A percentile compares a stretch with the other conserved stretches of the same genome.
Conservation (phyloP, 2,797 vertebrate species). For the Sebastes itinus region DNA sequence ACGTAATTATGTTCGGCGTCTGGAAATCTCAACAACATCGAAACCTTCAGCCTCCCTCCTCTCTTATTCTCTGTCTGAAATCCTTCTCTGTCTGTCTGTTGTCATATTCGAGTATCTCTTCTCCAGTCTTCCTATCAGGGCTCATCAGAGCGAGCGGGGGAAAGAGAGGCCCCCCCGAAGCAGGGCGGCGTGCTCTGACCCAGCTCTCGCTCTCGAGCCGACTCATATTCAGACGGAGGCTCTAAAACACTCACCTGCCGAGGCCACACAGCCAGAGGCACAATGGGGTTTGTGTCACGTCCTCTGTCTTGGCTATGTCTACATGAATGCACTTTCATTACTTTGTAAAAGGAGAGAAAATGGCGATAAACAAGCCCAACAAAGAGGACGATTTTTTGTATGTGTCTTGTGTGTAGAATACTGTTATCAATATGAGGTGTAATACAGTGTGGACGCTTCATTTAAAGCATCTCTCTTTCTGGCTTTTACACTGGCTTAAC, state of each 20-base stretch:
- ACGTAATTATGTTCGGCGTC: conserved; percentile 26
- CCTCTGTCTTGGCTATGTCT: conserved; percentile 53
- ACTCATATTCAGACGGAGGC: conserved; percentile 63
- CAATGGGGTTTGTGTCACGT: conserved; percentile 56
- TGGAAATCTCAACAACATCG: conserved; percentile 28
- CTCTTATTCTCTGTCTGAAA: conserved; percentile 22
- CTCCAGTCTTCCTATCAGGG: conserved; percentile 45
- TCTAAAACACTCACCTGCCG: conserved; percentile 74
- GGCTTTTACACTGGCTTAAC: conserved; percentile 15
- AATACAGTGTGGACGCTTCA: neutral
- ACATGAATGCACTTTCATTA: conserved; percentile 66
- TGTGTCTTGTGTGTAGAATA: conserved; percentile 36
- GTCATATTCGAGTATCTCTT: conserved; percentile 59
- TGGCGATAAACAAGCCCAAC: conserved; percentile 42
- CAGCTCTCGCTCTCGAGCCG: conserved; percentile 37
- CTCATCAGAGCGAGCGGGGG: conserved; percentile 49
- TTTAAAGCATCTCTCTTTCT: conserved; percentile 10
- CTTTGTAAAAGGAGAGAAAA: conserved; percentile 39
- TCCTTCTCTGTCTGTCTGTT: conserved; percentile 35
- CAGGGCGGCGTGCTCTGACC: conserved; percentile 65
- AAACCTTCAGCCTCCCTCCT: conserved; percentile 21
- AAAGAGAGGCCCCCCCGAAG: conserved; percentile 31
- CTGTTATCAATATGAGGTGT: conserved; percentile 18
- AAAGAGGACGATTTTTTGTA: conserved; percentile 43
- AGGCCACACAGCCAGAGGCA: conserved; percentile 40